These are phyloP conservation scores for Xylocopa sonorina DNA, from an alignment of 1,140 invertebrate genomes.

Conservation along the genomic window DNA sequence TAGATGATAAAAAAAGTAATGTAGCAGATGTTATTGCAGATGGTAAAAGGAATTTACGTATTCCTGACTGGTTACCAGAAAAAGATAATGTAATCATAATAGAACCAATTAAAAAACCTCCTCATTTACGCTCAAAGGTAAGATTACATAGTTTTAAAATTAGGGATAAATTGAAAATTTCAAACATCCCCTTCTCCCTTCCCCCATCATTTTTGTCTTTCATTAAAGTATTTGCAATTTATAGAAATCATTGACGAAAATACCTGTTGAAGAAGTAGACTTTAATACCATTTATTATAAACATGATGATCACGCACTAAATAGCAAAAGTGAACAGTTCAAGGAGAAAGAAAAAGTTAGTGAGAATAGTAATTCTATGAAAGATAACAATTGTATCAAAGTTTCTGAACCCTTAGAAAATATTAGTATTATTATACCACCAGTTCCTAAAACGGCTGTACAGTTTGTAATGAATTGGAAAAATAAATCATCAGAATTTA, in stretches of 20 bases:
- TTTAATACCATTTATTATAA: slow-evolving; percentile 59
- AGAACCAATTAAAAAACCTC: slow-evolving; percentile 83
- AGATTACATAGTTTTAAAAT: slow-evolving; percentile 53
- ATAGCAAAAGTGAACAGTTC: background rate
- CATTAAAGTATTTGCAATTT: slow-evolving; percentile 59
- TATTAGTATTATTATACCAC: slow-evolving; percentile 67
- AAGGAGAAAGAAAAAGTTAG: background rate
- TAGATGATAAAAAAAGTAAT: background rate
- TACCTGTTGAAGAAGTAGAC: slow-evolving; percentile 82
- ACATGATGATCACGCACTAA: background rate
- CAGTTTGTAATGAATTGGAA: slow-evolving; percentile 84
- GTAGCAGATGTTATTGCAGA: background rate
- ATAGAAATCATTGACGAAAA: slow-evolving; percentile 82
- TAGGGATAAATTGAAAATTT: too few species aligned
- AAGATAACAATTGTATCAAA: background rate
- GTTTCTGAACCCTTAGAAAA: slow-evolving; percentile 18
- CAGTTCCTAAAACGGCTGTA: slow-evolving; percentile 82
- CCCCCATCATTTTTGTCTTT: too few species aligned
- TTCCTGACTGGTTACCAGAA: slow-evolving; percentile 77
- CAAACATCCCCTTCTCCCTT: too few species aligned
- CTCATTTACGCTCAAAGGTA: slow-evolving; percentile 86
- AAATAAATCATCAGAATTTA: slow-evolving; percentile 70
- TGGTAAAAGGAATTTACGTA: slow-evolving; percentile 66
- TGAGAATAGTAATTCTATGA: background rate
- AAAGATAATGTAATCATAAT: slow-evolving; percentile 83